Evolutionary conservation across 1,140 invertebrate genomes (phyloP).

Genomic region (Stegodyphus mimosarum): DNA sequence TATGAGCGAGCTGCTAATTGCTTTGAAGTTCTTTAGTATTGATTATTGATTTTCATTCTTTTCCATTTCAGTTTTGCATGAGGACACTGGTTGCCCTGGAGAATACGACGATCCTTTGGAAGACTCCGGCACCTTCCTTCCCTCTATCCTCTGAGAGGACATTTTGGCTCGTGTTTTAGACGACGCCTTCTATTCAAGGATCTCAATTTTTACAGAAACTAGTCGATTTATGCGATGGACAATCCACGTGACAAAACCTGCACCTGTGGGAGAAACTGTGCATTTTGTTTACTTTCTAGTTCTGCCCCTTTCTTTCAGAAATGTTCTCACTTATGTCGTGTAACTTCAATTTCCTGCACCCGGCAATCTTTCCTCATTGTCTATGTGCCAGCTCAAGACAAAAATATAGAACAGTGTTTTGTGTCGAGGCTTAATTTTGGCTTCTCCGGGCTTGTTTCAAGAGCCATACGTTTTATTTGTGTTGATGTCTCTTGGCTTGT

Average conservation of each 20-base stretch:
- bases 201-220: background rate
- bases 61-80: constrained; percentile 39
- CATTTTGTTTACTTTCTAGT: no score
- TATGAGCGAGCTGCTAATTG: background rate
- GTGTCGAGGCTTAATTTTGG: no score
- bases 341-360: no score
- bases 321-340: no score
- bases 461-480: no score
- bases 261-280: no score
- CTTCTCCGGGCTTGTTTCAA: no score
- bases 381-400: no score
- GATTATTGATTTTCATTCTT: background rate
- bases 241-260: background rate
- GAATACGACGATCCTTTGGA: constrained; percentile 71
- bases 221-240: background rate
- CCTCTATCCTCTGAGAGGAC: constrained; percentile 71
- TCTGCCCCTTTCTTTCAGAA: no score
- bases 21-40: background rate
- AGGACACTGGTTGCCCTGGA: constrained; percentile 25
- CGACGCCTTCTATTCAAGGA: background rate
- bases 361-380: no score
- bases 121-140: constrained; percentile 76
- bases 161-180: background rate
- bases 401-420: no score
- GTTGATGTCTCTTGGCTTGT: no score